Evolutionary conservation across 53 echinoderm and acorn worm species (phyloP).

Genomic region (Crossaster papposus): DNA sequence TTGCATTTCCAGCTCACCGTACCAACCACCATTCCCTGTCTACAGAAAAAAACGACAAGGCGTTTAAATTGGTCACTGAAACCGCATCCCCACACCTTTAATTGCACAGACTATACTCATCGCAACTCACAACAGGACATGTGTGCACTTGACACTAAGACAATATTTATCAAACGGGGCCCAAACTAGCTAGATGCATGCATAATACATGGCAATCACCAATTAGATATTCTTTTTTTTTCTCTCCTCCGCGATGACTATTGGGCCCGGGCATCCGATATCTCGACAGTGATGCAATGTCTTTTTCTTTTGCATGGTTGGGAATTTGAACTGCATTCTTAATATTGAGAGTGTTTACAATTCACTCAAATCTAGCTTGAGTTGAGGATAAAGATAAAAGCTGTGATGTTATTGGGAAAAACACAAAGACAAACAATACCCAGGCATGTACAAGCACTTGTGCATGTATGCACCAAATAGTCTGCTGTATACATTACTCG

Average conservation of each 20-base stretch:
- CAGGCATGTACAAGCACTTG: too few species aligned
- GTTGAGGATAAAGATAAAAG: neutral
- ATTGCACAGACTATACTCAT: neutral
- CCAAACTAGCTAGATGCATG: slow-evolving; percentile 38
- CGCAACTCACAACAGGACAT: slow-evolving; percentile 36
- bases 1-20: too few species aligned
- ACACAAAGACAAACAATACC: neutral
- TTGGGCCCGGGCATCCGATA: neutral
- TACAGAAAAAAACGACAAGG: too few species aligned
- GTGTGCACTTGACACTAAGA: slow-evolving; percentile 43
- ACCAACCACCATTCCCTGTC: too few species aligned
- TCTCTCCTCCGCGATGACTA: neutral
- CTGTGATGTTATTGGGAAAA: neutral
- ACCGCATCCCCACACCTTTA: neutral
- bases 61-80: too few species aligned
- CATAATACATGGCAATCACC: slow-evolving; percentile 32
- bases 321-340: neutral
- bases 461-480: neutral
- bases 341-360: neutral
- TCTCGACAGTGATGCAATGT: neutral
- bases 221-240: too few species aligned
- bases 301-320: neutral
- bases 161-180: slow-evolving; percentile 55
- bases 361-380: neutral
- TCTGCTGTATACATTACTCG: neutral